phyloP scores from a whole-genome alignment of 2,113 vertebrate species.

The Merops nubicus region DNA sequence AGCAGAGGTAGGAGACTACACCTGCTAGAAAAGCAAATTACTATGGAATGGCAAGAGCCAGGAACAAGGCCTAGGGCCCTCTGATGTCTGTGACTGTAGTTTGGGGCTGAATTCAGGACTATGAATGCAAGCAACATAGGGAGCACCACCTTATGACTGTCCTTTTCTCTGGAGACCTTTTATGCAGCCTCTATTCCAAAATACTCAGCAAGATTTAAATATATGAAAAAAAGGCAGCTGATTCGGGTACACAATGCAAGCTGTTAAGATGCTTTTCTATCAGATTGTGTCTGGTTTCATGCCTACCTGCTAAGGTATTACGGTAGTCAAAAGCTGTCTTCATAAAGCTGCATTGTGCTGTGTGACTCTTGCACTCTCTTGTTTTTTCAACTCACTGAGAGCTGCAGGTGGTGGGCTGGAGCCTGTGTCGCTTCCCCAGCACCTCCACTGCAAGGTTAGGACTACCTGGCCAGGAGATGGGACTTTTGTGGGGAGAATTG shows the following conservation, averaged over 20 bases:
- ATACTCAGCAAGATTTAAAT: background rate
- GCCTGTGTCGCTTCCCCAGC: background rate
- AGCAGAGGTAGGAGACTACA: fast-evolving
- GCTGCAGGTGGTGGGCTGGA: fast-evolving
- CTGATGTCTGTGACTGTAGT: background rate
- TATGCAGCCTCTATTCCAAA: background rate
- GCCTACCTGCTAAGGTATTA: background rate
- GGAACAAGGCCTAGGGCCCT: background rate
- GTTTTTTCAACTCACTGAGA: background rate
- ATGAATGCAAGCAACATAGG: background rate
- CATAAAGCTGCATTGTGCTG: background rate
- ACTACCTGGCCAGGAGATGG: background rate
- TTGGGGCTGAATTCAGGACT: background rate
- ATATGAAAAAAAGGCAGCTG: background rate
- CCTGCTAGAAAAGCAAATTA: background rate
- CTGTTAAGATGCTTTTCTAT: background rate
- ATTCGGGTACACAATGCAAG: background rate
- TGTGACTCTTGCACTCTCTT: background rate
- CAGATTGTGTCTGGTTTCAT: background rate
- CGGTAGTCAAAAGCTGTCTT: background rate
- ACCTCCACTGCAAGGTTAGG: background rate
- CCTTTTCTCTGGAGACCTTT: background rate
- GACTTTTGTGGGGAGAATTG: background rate
- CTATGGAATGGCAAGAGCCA: background rate
- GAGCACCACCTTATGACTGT: background rate